Evolutionary conservation across 2,113 vertebrate genomes (phyloP).

Genomic region (Cyanoderma ruficeps): DNA sequence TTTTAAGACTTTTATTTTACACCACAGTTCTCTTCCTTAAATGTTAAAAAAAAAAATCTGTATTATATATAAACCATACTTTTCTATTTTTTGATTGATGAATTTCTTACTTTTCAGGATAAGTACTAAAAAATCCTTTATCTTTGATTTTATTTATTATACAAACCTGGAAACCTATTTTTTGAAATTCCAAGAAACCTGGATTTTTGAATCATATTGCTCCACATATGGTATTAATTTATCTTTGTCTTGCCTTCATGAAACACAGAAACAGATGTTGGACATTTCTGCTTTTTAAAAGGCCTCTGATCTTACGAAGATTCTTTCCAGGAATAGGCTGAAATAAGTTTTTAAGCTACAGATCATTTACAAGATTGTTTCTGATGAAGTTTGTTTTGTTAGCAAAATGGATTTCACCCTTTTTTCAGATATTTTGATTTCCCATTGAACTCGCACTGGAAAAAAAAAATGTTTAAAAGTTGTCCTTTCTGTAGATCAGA

Average conservation of each 20-base stretch:
- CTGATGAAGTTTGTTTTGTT: conserved; percentile 65
- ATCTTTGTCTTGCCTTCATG: conserved; percentile 69
- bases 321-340: conserved; percentile 56
- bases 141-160: conserved; percentile 70
- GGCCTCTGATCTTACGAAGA: conserved; percentile 65
- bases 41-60: neutral
- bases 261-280: conserved; percentile 75
- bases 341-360: conserved; percentile 67
- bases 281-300: conserved; percentile 71
- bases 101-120: conserved; percentile 40
- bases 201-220: conserved; percentile 67
- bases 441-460: neutral
- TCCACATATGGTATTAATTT: conserved; percentile 73
- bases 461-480: conserved; percentile 13
- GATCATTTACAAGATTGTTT: conserved; percentile 61
- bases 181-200: conserved; percentile 63
- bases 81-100: conserved; percentile 10
- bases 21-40: neutral
- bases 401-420: conserved; percentile 43
- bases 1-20: neutral
- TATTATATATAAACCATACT: neutral
- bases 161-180: conserved; percentile 64
- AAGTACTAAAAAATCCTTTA: neutral
- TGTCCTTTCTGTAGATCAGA: conserved; percentile 43
- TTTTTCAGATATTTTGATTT: conserved; percentile 48